These are phyloP conservation scores for Drosophila pseudotakahashii DNA, from an alignment of 2,888 invertebrate genomes.

Conservation along the genomic window DNA sequence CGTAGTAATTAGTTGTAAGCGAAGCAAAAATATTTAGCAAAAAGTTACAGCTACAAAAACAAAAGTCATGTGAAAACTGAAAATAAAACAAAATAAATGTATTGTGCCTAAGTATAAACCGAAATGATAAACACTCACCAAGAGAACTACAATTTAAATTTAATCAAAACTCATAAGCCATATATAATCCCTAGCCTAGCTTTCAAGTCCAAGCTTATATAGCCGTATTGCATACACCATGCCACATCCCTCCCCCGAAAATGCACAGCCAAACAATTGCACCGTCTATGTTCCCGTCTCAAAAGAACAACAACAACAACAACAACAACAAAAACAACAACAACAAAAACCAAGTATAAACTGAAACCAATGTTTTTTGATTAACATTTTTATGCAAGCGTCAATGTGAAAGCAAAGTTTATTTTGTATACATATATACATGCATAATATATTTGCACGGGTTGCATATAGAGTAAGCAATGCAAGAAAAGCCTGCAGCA, in stretches of 20 bases:
- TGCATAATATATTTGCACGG: constrained; percentile 59
- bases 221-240: constrained; percentile 6
- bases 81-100: constrained; percentile 67
- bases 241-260: constrained; percentile 5
- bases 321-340: constrained; percentile 7
- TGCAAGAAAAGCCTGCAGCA: constrained; percentile 33
- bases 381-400: constrained; percentile 73
- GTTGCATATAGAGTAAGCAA: constrained; percentile 37
- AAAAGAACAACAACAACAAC: constrained; percentile 19
- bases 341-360: constrained; percentile 6
- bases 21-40: constrained; percentile 57
- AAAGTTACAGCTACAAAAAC: constrained; percentile 43
- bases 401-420: constrained; percentile 74
- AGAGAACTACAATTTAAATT: constrained; percentile 34
- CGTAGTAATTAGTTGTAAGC: constrained; percentile 68
- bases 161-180: constrained; percentile 43
- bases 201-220: constrained; percentile 42
- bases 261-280: constrained; percentile 53
- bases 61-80: constrained; percentile 30
- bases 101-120: constrained; percentile 75
- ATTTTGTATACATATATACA: constrained; percentile 73
- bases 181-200: constrained; percentile 63
- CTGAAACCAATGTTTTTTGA: constrained; percentile 64
- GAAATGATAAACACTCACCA: constrained; percentile 39
- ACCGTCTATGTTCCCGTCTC: constrained; percentile 72